Conservation (phyloP, 2,113 vertebrate genomes). For the rabbit (Oryctolagus cuniculus) region DNA sequence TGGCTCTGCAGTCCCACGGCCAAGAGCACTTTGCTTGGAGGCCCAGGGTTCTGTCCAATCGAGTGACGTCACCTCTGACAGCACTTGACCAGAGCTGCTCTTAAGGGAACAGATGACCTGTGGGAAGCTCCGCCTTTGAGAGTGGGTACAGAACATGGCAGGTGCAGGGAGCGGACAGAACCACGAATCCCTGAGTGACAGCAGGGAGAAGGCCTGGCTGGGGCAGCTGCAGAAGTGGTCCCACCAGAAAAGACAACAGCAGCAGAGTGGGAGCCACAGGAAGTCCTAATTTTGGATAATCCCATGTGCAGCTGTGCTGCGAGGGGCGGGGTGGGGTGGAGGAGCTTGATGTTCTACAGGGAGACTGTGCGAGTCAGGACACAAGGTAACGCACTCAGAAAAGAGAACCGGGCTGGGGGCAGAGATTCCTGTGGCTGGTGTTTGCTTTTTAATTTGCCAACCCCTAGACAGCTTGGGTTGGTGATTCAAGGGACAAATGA, state of each 20-base stretch:
- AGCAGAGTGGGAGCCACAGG: not conserved
- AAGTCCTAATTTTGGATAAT: not conserved
- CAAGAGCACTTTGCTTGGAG: conserved; percentile 25
- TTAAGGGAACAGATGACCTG: not conserved
- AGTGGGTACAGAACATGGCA: not conserved
- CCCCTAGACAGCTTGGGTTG: not conserved
- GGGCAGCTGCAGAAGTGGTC: not conserved
- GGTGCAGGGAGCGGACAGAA: not conserved
- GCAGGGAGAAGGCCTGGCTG: not conserved
- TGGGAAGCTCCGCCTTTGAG: not conserved
- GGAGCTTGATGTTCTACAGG: not conserved
- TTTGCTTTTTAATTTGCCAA: not conserved
- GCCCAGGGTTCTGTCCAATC: not conserved
- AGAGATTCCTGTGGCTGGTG: not conserved
- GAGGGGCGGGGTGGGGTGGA: not conserved
- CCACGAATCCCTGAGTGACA: fast-evolving
- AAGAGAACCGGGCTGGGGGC: not conserved
- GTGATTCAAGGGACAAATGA: not conserved
- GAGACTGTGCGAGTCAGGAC: not conserved
- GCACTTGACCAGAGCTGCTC: not conserved
- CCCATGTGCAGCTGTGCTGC: not conserved
- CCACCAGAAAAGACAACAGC: not conserved
- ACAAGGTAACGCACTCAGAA: not conserved
- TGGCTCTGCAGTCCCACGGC: not conserved
- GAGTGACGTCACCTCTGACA: not conserved